phyloP scores from a whole-genome alignment of 2,888 invertebrate species.

The Deilephila elpenor region DNA sequence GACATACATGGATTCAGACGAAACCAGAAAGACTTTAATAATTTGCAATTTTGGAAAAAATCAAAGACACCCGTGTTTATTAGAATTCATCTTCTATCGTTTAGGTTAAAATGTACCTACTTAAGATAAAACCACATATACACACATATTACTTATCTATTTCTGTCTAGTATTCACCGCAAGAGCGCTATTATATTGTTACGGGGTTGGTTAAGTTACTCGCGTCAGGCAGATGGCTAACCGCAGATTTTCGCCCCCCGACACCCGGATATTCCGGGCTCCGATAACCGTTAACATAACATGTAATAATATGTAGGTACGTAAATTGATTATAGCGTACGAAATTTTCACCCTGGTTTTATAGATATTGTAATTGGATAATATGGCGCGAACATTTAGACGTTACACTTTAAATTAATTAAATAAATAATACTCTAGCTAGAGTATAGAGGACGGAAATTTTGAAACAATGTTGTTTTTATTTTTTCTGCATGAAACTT shows the following conservation, averaged over 20 bases:
- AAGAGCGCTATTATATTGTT: background rate
- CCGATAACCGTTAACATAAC: background rate
- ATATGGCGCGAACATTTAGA: no score
- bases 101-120: no score
- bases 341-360: background rate
- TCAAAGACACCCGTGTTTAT: no score
- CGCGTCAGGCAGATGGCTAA: background rate
- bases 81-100: no score
- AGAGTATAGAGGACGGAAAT: no score
- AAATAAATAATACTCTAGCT: no score
- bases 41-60: no score
- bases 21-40: no score
- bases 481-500: no score
- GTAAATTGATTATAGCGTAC: background rate
- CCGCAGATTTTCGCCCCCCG: background rate
- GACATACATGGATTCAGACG: no score
- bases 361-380: background rate
- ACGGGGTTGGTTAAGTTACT: background rate
- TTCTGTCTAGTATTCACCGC: background rate
- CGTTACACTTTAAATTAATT: no score
- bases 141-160: background rate
- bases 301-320: background rate
- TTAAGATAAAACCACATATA: background rate
- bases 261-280: constrained; percentile 2
- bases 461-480: no score